Evolutionary conservation across 2,113 vertebrate genomes (phyloP), one percentile per base, ranked within the genome.

Genomic region (Nothoprocta pentlandii): DNA sequence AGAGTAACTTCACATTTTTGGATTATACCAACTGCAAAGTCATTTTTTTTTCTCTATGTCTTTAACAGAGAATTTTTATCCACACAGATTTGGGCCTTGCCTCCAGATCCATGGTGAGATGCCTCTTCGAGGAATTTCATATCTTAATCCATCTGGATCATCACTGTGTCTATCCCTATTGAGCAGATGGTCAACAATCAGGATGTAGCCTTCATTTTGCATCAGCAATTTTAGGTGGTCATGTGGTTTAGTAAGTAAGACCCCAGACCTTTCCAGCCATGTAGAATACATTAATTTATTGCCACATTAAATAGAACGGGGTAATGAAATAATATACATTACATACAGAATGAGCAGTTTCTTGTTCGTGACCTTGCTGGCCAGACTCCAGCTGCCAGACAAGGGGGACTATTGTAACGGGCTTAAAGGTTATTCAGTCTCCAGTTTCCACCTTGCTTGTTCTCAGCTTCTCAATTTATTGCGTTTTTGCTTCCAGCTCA

Each of bases 401-500:
- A 94, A 94, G 70, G 64, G 58, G 53, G 26, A 51, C 76, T 56
- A 73, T 85, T 94, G 89, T 94, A 73, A 36, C 46, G 2, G 13
- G 6, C 66, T 77, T 58, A 46, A 68, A 85, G 47, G 53, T 46
- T 44, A 46, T 49, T 85, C 70, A 68, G 80, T 16, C 80, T 87
- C 89, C 26, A 28, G 66, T 44, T 85, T 64, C 47, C 59, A 89
- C 80, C 70, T 92, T 73, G 15, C 76, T 92, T 85, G 46, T 77
- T 92, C 80, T 81, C 80, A 85, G 76, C 64, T 94, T 94, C 80
- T 51, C 53, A 62, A 81, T 78, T 89, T 41, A 81, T 58, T 81
- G 66, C 20, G 0, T 73, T 89, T 89, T 89, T 56, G 22, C 80
- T 68, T 41, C 70, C 70, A 73, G 80, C 51, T 68, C 0, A 0